Conservation (phyloP, 2,113 vertebrate species). For the Oryzias curvinotus region DNA sequence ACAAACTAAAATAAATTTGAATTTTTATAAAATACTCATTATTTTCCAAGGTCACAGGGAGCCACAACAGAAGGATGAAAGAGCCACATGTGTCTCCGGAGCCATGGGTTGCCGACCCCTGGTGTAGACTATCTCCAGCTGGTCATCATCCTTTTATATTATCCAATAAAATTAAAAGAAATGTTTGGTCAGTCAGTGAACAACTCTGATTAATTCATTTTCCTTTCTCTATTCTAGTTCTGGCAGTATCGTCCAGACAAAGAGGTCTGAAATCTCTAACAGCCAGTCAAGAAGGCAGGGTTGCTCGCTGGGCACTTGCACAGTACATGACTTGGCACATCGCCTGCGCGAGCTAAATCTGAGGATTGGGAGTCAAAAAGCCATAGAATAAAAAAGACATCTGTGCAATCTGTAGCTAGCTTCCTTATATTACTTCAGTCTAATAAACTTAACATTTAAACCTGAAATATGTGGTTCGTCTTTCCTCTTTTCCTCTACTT, state of each 20-base stretch:
- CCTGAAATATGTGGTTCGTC: no score
- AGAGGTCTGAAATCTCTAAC: slow-evolving; percentile 83
- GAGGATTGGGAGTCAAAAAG: slow-evolving; percentile 64
- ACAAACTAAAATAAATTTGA: no score
- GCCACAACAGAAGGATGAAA: no score
- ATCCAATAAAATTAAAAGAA: neutral
- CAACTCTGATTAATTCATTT: slow-evolving; percentile 37
- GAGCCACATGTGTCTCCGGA: no score
- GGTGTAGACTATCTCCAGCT: neutral
- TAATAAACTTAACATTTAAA: no score
- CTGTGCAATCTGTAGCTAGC: no score
- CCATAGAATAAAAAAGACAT: no score
- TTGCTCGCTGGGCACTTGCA: slow-evolving; percentile 89
- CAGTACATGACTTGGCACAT: slow-evolving; percentile 86
- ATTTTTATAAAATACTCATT: no score
- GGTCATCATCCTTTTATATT: neutral
- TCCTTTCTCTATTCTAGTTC: slow-evolving; percentile 58
- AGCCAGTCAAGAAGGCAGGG: slow-evolving; percentile 76
- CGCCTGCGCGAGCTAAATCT: slow-evolving; percentile 83
- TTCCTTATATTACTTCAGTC: no score
- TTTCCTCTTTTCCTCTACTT: no score
- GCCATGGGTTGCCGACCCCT: no score
- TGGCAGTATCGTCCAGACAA: slow-evolving; percentile 80
- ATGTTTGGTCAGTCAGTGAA: slow-evolving; percentile 7
- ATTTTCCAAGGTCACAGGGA: no score